Conservation (phyloP, 2,797 vertebrate species). For the Pteronotus mesoamericanus region DNA sequence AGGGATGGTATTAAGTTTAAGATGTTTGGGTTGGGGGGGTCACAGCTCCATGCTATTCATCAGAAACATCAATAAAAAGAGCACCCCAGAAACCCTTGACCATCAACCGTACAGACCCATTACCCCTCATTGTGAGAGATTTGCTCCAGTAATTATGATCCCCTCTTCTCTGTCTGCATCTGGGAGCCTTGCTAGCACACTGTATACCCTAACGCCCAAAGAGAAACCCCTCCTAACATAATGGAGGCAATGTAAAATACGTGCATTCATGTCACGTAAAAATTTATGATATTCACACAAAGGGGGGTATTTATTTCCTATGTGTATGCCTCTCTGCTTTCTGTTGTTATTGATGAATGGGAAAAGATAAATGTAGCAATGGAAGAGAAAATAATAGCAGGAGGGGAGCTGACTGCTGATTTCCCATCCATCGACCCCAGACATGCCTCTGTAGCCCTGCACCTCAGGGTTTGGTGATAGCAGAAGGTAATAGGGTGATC, state of each 20-base stretch:
- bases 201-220: background rate
- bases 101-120: slow-evolving; percentile 33
- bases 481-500: background rate
- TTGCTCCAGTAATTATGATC: slow-evolving; percentile 44
- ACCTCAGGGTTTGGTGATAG: background rate
- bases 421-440: background rate
- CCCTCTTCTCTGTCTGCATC: slow-evolving; percentile 17
- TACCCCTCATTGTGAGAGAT: background rate
- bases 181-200: slow-evolving; percentile 32
- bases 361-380: slow-evolving; percentile 9
- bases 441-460: background rate
- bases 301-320: background rate
- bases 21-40: background rate
- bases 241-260: slow-evolving; percentile 12
- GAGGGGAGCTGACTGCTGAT: background rate
- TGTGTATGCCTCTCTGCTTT: background rate
- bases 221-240: slow-evolving; percentile 22
- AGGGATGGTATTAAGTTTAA: slow-evolving; percentile 2
- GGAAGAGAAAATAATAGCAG: background rate
- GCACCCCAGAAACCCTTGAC: background rate
- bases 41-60: slow-evolving; percentile 36
- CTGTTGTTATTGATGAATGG: slow-evolving; percentile 25
- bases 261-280: background rate
- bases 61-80: slow-evolving; percentile 13
- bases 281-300: slow-evolving; percentile 10